Evolutionary conservation across 2,113 vertebrate species (phyloP).

Genomic region (Etheostoma cragini): DNA sequence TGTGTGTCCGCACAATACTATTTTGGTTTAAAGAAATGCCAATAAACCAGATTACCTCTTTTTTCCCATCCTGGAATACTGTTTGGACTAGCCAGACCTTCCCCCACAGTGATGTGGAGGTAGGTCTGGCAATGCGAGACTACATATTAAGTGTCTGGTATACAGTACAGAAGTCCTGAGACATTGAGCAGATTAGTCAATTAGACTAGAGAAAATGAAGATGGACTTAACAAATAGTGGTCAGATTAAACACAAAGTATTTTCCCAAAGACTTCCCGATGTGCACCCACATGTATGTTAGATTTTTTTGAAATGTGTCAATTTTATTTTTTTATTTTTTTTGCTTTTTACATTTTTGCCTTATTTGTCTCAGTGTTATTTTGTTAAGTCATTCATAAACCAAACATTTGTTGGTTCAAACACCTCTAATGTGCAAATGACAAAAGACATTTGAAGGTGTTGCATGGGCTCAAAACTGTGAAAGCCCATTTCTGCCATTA

Average conservation of each 20-base stretch:
- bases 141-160: background rate
- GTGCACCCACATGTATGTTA: background rate
- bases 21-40: background rate
- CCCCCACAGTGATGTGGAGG: too few species aligned
- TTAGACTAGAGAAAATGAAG: background rate
- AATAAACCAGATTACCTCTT: too few species aligned
- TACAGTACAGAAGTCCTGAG: background rate
- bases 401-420: background rate
- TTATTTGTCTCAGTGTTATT: constrained; percentile 4
- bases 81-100: too few species aligned
- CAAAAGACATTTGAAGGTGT: background rate
- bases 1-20: constrained; percentile 30
- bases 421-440: background rate
- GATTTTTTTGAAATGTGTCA: constrained; percentile 22
- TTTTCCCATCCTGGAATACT: too few species aligned
- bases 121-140: too few species aligned
- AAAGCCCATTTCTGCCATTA: background rate
- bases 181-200: background rate
- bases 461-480: background rate
- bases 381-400: background rate
- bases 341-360: constrained; percentile 6
- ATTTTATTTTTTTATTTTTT: background rate
- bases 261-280: constrained; percentile 8
- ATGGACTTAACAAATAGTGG: background rate
- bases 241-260: background rate